phyloP scores from a whole-genome alignment of 2,113 vertebrate genomes.

The Protomyctophum bolini region DNA sequence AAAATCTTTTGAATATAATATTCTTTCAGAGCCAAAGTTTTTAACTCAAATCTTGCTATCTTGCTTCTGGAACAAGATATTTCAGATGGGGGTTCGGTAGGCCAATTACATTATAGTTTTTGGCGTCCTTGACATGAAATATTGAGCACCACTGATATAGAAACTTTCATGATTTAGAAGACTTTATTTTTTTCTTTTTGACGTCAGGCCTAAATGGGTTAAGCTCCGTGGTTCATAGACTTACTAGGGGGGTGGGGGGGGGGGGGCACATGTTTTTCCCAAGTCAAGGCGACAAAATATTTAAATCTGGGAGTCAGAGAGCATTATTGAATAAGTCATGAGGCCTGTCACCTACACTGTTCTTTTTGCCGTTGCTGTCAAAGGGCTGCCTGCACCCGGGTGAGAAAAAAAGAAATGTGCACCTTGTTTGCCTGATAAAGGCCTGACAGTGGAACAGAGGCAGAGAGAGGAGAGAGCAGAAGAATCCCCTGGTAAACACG shows the following conservation, averaged over 20 bases:
- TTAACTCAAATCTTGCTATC: no score
- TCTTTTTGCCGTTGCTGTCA: background rate
- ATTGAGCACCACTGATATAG: no score
- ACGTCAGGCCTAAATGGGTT: no score
- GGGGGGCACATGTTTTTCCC: conserved; percentile 4
- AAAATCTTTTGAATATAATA: no score
- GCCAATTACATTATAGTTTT: no score
- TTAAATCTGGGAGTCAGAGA: conserved; percentile 30
- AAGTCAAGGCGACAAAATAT: conserved; percentile 43
- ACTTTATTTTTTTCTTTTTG: no score
- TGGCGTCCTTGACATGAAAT: no score
- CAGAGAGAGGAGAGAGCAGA: conserved; percentile 38
- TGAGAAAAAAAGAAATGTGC: conserved; percentile 12
- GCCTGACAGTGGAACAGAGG: conserved; percentile 30
- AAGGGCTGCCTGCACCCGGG: background rate
- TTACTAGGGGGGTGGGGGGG: background rate
- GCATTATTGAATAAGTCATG: conserved; percentile 44
- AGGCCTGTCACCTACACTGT: conserved; percentile 34
- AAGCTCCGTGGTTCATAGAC: conserved; percentile 29
- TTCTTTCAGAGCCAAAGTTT: no score
- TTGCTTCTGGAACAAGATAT: no score
- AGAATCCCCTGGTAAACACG: conserved; percentile 45
- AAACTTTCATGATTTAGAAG: no score
- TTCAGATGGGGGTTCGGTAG: no score
- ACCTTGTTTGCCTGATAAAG: conserved; percentile 23